Evolutionary conservation across 1,140 invertebrate species (phyloP).

Genomic region (Drosophila eugracilis): DNA sequence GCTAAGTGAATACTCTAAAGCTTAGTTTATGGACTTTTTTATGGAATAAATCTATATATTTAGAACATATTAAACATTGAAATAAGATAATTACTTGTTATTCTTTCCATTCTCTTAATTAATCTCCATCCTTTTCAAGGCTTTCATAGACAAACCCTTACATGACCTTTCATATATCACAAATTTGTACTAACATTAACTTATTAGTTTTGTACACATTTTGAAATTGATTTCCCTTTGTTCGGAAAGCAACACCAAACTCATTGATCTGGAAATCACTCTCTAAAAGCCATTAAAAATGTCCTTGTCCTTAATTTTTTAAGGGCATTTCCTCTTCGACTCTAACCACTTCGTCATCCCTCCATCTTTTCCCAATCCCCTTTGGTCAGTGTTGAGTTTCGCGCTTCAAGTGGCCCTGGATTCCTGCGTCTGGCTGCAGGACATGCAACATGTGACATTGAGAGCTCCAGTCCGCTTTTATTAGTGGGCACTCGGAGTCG

Average conservation of each 20-base stretch:
- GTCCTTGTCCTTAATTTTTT: not conserved
- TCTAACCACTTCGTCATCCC: not conserved
- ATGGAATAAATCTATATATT: no score
- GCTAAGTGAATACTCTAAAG: constrained; percentile 35
- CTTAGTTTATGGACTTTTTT: no score
- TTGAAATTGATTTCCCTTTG: constrained; percentile 1
- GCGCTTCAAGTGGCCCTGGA: constrained; percentile 75
- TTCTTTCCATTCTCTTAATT: no score
- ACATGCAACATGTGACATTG: constrained; percentile 82
- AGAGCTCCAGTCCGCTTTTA: constrained; percentile 46
- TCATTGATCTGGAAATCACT: constrained; percentile 21
- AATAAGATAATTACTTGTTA: no score
- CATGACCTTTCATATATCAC: no score
- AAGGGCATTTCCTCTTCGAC: constrained; percentile 36
- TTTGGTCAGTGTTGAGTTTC: constrained; percentile 74
- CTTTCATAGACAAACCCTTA: no score
- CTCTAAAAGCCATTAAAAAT: constrained; percentile 7
- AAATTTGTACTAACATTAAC: no score
- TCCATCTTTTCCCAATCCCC: constrained; percentile 5
- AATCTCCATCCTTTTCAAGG: not conserved
- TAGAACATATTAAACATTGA: no score
- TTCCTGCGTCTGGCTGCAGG: constrained; percentile 48
- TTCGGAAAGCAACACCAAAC: constrained; percentile 1
- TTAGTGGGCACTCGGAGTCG: constrained; percentile 10
- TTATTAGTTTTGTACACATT: constrained; percentile 7